Percentiles rank a stretch among this genome's conserved stretches.
Evolutionary conservation across 2,888 invertebrate species (phyloP).

Genomic region (Hirtodrosophila duncani): DNA sequence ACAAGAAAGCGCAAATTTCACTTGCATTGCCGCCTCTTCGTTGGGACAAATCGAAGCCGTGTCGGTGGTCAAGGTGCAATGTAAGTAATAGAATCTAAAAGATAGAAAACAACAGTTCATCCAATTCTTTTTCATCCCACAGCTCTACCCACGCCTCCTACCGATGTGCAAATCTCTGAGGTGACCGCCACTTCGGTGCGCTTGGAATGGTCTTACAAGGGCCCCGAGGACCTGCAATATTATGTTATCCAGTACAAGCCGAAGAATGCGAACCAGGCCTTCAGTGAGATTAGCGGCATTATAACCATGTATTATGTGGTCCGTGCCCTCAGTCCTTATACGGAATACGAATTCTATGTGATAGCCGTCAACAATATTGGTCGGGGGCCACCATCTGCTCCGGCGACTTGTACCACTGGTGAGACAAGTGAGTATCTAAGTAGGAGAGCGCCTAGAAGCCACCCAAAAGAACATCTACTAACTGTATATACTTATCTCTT

Average conservation of each 20-base stretch:
- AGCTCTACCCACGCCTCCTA: constrained; percentile 95
- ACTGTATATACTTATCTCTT: constrained; percentile 51
- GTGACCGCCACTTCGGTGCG: constrained; percentile 96
- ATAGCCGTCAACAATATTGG: constrained; percentile 97
- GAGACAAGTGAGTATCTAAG: constrained; percentile 89
- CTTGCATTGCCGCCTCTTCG: constrained; percentile 96
- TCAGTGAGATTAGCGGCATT: constrained; percentile 94
- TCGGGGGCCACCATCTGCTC: constrained; percentile 91
- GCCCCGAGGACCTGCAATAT: constrained; percentile 93
- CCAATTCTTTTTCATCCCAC: background rate
- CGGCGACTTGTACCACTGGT: constrained; percentile 95
- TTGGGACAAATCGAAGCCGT: constrained; percentile 93
- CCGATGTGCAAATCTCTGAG: constrained; percentile 93
- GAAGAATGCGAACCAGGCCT: constrained; percentile 93
- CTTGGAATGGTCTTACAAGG: constrained; percentile 94
- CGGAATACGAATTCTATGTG: constrained; percentile 97
- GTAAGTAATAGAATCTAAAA: constrained; percentile 83
- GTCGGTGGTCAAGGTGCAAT: constrained; percentile 96
- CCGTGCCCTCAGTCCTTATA: constrained; percentile 93
- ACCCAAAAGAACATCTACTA: constrained; percentile 19
- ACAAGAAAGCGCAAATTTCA: constrained; percentile 95
- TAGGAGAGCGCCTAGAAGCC: constrained; percentile 2
- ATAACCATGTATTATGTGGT: constrained; percentile 95
- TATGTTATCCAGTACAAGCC: constrained; percentile 98
- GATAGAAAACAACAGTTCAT: background rate